A percentile compares a stretch with the other conserved stretches of the same genome.
Conservation (phyloP, 2,797 vertebrate genomes). For the Melanotaenia nigrans region DNA sequence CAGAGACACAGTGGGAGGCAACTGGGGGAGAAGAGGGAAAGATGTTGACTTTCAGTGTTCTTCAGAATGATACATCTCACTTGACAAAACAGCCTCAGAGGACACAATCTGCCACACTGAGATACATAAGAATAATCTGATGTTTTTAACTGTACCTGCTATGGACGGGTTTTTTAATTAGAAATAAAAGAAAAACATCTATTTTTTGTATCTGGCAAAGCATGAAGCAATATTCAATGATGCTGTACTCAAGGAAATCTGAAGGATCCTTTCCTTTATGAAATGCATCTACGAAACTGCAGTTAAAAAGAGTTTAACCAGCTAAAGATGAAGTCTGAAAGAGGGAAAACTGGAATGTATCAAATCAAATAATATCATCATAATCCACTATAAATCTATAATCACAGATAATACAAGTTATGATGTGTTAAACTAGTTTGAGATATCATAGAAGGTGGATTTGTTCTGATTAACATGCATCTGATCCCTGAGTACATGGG, state of each 20-base stretch:
- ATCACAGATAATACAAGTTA: background rate
- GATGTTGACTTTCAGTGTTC: conserved; percentile 80
- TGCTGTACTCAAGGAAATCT: background rate
- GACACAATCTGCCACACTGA: conserved; percentile 36
- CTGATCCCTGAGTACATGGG: conserved; percentile 6
- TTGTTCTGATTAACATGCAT: background rate
- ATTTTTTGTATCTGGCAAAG: background rate
- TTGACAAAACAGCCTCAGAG: conserved; percentile 70
- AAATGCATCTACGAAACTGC: background rate
- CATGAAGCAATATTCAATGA: background rate
- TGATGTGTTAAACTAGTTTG: background rate
- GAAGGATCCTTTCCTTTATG: conserved; percentile 1
- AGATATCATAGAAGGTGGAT: background rate
- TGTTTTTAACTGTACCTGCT: conserved; percentile 10
- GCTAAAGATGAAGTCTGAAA: conserved; percentile 23
- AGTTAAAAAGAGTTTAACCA: conserved; percentile 2
- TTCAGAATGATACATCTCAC: conserved; percentile 74
- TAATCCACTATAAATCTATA: too few species aligned
- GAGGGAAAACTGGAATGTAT: background rate
- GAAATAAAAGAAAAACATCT: background rate
- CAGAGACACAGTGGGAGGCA: conserved; percentile 72
- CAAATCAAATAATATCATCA: background rate
- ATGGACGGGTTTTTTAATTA: background rate
- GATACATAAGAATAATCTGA: conserved; percentile 14
- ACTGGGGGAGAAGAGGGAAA: conserved; percentile 62